Percentiles rank a stretch among this genome's conserved stretches.
Evolutionary conservation across 2,888 invertebrate species (phyloP).

Genomic region (Beris morrisii): DNA sequence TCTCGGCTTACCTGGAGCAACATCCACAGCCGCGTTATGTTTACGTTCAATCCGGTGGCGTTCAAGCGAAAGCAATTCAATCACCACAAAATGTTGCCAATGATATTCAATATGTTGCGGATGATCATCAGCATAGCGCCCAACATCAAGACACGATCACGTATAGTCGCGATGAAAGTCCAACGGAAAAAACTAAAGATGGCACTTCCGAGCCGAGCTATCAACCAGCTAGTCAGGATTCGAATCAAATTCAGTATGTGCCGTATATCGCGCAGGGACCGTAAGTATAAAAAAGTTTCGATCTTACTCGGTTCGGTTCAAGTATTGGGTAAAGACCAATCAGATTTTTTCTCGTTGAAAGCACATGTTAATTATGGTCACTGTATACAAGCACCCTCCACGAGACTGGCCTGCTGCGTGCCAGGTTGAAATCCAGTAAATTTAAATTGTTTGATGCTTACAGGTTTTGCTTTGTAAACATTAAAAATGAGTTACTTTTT

Average conservation of each 20-base stretch:
- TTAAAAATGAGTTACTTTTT: no score
- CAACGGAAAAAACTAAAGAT: constrained; percentile 25
- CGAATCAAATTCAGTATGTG: constrained; percentile 35
- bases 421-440: no score
- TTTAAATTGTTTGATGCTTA: no score
- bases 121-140: background rate
- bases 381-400: no score
- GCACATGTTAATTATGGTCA: no score
- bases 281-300: constrained; percentile 36
- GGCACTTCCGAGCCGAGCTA: constrained; percentile 22
- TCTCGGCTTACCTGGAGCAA: constrained; percentile 11
- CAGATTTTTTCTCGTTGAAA: background rate
- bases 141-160: constrained; percentile 4
- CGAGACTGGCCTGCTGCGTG: no score
- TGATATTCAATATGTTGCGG: constrained; percentile 28
- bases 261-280: constrained; percentile 36
- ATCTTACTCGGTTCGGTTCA: background rate
- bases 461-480: no score
- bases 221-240: constrained; percentile 10
- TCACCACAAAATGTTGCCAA: constrained; percentile 13
- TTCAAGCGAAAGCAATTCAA: constrained; percentile 41
- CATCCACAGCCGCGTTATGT: constrained; percentile 40
- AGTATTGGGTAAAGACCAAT: background rate
- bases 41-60: constrained; percentile 37
- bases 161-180: constrained; percentile 13